phyloP scores from a whole-genome alignment of 2,113 vertebrate species.

The Clinocottus analis region DNA sequence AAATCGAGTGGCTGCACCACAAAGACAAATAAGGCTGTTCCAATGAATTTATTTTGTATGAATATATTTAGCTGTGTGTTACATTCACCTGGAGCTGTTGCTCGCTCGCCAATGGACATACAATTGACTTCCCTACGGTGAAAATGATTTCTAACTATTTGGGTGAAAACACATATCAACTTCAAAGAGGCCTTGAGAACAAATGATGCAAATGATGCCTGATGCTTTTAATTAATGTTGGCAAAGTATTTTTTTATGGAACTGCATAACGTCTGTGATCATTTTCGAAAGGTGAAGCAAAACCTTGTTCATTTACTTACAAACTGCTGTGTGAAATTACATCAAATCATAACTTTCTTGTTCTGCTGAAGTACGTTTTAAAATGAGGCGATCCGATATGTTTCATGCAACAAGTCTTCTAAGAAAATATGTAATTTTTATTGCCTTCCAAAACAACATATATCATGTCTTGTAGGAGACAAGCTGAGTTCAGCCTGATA shows the following conservation, averaged over 20 bases:
- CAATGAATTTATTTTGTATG: not conserved
- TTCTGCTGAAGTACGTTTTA: too few relatives aligned
- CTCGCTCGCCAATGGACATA: not conserved
- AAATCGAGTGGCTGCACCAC: not conserved
- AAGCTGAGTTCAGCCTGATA: too few relatives aligned
- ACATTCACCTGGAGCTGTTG: not conserved
- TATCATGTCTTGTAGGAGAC: too few relatives aligned
- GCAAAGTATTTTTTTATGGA: too few relatives aligned
- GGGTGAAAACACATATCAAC: not conserved
- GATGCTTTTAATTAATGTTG: not conserved
- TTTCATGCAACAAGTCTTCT: slow-evolving; percentile 1
- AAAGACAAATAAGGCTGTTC: not conserved
- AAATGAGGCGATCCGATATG: too few relatives aligned
- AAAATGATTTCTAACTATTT: not conserved
- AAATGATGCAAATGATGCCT: not conserved
- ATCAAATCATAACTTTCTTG: too few relatives aligned
- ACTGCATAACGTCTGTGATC: too few relatives aligned
- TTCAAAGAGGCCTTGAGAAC: slow-evolving; percentile 3
- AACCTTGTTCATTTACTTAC: not conserved
- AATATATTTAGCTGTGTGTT: not conserved
- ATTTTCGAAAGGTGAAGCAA: slow-evolving; percentile 3
- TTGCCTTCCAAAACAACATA: not conserved
- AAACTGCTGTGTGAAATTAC: not conserved
- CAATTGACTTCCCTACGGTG: not conserved
- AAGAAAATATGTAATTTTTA: not conserved